Conservation (phyloP, 2,113 vertebrate genomes). For the Lipotes vexillifer region DNA sequence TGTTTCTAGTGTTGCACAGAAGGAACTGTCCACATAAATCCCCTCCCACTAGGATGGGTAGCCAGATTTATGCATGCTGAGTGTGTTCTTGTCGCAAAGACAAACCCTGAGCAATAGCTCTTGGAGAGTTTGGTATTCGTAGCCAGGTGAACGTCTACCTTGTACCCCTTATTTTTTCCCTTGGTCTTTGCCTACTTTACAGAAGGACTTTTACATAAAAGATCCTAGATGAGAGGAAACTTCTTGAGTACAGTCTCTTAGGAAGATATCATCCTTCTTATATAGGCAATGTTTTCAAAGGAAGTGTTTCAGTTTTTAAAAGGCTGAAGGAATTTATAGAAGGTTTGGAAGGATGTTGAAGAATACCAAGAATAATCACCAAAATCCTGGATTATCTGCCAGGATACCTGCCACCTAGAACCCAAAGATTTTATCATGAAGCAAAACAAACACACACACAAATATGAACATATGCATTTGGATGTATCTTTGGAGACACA, state of each 20-base stretch:
- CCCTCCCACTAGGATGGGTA: conserved; percentile 46
- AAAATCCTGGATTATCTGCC: neutral
- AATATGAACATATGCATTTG: neutral
- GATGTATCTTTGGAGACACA: neutral
- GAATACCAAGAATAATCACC: neutral
- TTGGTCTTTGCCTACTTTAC: neutral
- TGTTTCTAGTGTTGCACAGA: conserved; percentile 58
- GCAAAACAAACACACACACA: neutral
- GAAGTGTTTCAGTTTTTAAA: conserved; percentile 1
- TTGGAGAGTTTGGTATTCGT: neutral
- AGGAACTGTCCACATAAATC: conserved; percentile 64
- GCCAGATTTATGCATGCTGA: neutral
- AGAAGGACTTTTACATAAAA: neutral
- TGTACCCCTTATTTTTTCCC: neutral
- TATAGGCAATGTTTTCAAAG: neutral
- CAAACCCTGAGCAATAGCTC: neutral
- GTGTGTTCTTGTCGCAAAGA: conserved; percentile 3
- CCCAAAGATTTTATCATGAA: neutral
- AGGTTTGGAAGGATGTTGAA: neutral
- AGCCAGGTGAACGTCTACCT: neutral
- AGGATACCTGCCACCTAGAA: neutral
- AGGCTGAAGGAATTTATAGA: neutral
- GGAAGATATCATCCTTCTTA: neutral
- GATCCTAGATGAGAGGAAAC: neutral
- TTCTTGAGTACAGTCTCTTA: neutral